These are phyloP conservation scores for Anthophora plumipes DNA, from an alignment of 2,888 invertebrate genomes.

Conservation along the genomic window DNA sequence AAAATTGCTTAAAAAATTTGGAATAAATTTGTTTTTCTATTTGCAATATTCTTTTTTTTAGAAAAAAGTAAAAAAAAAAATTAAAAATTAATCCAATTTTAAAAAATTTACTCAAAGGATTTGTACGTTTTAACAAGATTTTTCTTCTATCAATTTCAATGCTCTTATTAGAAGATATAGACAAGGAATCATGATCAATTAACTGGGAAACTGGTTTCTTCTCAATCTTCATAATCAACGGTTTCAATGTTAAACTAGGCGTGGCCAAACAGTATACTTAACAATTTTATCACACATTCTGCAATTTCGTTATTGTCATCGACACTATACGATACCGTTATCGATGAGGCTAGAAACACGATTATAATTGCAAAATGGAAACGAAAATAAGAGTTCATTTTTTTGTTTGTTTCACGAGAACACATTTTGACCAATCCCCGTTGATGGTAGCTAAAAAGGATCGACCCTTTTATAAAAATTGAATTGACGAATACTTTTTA, in stretches of 20 bases:
- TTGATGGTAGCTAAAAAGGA: neutral
- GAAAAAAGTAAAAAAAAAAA: neutral
- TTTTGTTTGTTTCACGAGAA: neutral
- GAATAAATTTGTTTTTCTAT: no score
- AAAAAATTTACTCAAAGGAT: neutral
- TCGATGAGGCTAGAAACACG: neutral
- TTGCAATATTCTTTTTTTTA: neutral
- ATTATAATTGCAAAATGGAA: neutral
- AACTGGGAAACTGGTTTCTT: neutral
- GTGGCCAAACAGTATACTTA: neutral
- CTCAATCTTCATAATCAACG: conserved; percentile 12
- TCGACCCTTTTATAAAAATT: no score
- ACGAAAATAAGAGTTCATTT: neutral
- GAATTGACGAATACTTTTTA: no score
- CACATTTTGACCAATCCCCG: no score
- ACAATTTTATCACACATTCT: conserved; percentile 8
- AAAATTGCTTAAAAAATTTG: no score
- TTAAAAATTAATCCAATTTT: neutral
- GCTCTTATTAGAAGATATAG: neutral
- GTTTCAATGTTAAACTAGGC: conserved; percentile 23
- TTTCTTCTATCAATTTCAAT: neutral
- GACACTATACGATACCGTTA: neutral
- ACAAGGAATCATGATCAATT: conserved; percentile 2
- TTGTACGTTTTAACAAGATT: no score
- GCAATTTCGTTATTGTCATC: conserved; percentile 19